These are phyloP conservation scores for Sarcophaga rosellei DNA, from an alignment of 2,888 invertebrate species.

Conservation along the genomic window DNA sequence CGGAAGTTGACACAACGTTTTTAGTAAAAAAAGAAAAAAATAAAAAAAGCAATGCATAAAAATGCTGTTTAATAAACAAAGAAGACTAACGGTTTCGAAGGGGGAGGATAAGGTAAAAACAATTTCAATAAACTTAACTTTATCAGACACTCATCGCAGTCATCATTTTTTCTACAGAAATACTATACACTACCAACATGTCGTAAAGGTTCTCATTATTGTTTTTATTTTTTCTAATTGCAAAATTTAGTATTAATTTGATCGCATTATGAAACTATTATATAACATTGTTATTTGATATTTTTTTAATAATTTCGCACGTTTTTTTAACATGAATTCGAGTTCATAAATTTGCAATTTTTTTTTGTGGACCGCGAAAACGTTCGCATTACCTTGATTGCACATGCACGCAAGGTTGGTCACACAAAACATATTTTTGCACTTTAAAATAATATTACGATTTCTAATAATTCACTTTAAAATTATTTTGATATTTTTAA, in stretches of 20 bases:
- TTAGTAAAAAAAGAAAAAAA: conserved; percentile 21
- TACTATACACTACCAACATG: not conserved
- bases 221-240: conserved; percentile 50
- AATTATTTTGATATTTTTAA: conserved; percentile 15
- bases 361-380: conserved; percentile 14
- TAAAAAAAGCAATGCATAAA: conserved; percentile 37
- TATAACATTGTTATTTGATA: conserved; percentile 59
- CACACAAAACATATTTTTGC: conserved; percentile 23
- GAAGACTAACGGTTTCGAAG: not conserved
- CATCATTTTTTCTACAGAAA: not conserved
- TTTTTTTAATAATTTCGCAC: conserved; percentile 62
- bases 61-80: not conserved
- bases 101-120: not conserved
- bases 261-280: conserved; percentile 45
- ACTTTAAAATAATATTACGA: conserved; percentile 39
- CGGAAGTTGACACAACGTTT: conserved; percentile 66
- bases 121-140: not conserved
- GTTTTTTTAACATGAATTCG: conserved; percentile 59
- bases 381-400: conserved; percentile 62
- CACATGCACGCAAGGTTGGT: conserved; percentile 54
- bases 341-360: conserved; percentile 56
- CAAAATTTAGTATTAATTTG: conserved; percentile 68
- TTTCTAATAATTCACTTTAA: conserved; percentile 45
- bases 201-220: conserved; percentile 9
- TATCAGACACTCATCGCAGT: not conserved